Evolutionary conservation across 2,797 vertebrate genomes (phyloP).

Genomic region (Etheostoma nigrum): DNA sequence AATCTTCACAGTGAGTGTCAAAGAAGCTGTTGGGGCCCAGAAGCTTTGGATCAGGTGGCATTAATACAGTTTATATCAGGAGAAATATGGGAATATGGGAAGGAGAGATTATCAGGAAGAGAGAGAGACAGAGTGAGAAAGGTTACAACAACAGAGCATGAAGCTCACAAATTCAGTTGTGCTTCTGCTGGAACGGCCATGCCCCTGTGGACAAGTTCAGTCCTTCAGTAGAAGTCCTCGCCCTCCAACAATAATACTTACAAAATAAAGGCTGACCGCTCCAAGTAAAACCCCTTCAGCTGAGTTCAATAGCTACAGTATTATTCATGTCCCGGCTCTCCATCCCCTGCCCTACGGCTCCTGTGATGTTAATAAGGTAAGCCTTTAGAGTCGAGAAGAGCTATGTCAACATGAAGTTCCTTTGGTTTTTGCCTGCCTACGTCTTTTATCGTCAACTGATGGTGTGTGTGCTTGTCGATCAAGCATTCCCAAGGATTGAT

Average conservation of each 20-base stretch:
- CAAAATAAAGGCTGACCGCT: conserved; percentile 86
- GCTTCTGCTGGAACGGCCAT: conserved; percentile 83
- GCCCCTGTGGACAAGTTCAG: conserved; percentile 83
- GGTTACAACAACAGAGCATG: conserved; percentile 84
- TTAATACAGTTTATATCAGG: conserved; percentile 6
- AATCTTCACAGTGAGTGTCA: conserved; percentile 32
- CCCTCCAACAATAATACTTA: conserved; percentile 88
- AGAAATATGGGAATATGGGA: conserved; percentile 35
- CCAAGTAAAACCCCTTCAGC: conserved; percentile 89
- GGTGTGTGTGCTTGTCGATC: conserved; percentile 40
- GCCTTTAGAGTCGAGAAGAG: conserved; percentile 64
- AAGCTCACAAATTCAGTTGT: conserved; percentile 83
- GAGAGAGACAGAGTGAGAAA: conserved; percentile 67
- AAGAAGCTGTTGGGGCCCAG: conserved; percentile 35
- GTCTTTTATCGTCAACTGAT: conserved; percentile 64
- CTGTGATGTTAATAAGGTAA: conserved; percentile 84
- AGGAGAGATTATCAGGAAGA: conserved; percentile 55
- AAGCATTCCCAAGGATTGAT: conserved; percentile 25
- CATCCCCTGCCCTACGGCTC: conserved; percentile 68
- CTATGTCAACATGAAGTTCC: conserved; percentile 64
- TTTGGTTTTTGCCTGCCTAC: conserved; percentile 60
- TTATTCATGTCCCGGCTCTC: conserved; percentile 84
- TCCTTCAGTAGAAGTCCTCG: conserved; percentile 82
- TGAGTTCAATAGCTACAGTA: conserved; percentile 80
- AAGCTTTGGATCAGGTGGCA: conserved; percentile 48